Evolutionary conservation across 2,888 invertebrate species (phyloP).

Genomic region (Choristoneura rosaceana): DNA sequence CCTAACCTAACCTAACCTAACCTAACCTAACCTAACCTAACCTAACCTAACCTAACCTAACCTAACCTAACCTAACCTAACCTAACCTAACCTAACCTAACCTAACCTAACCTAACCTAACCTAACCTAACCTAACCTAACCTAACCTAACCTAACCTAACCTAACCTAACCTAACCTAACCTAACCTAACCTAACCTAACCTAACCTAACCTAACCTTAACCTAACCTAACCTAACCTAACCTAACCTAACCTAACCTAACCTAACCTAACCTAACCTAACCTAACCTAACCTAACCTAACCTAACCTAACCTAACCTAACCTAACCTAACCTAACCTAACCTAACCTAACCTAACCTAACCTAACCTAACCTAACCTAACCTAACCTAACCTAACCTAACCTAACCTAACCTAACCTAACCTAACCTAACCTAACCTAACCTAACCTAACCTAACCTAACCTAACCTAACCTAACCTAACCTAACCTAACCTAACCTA

Average conservation of each 20-base stretch:
- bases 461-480: slow-evolving; percentile 19
- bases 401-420: slow-evolving; percentile 19
- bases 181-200: background rate
- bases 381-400: slow-evolving; percentile 19
- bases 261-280: slow-evolving; percentile 11
- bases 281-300: slow-evolving; percentile 14
- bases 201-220: slow-evolving; percentile 14
- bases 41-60: no score
- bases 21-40: no score
- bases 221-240: slow-evolving; percentile 14
- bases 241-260: slow-evolving; percentile 14
- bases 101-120: no score
- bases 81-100: no score
- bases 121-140: no score
- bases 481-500: slow-evolving; percentile 19
- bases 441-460: slow-evolving; percentile 19
- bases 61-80: no score
- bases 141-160: background rate
- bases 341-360: slow-evolving; percentile 1
- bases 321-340: slow-evolving; percentile 8
- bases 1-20: no score
- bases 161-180: background rate
- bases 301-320: slow-evolving; percentile 14
- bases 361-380: slow-evolving; percentile 20
- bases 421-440: slow-evolving; percentile 19